Evolutionary conservation across 1,140 invertebrate genomes (phyloP).

Genomic region (Heliothis subflexa): DNA sequence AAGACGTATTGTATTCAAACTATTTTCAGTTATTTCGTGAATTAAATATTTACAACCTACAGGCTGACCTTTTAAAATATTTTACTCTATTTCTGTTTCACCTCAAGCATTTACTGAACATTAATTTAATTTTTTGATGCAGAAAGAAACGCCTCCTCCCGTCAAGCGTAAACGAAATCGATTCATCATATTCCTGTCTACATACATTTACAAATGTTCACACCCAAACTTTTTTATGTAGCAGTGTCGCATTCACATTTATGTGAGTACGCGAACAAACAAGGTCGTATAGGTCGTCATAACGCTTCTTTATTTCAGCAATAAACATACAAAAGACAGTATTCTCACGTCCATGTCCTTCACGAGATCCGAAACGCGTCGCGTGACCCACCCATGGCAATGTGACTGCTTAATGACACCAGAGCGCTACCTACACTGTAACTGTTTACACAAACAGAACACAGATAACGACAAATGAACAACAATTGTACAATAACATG

Average conservation of each 20-base stretch:
- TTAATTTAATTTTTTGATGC: conserved; percentile 6
- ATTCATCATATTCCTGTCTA: conserved; percentile 27
- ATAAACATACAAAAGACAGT: conserved; percentile 27
- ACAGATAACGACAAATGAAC: conserved; percentile 34
- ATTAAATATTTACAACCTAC: too few species aligned
- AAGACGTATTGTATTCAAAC: too few species aligned
- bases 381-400: conserved; percentile 37
- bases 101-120: not conserved
- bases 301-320: conserved; percentile 22
- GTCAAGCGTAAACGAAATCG: not conserved
- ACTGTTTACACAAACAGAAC: conserved; percentile 36
- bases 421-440: conserved; percentile 20
- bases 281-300: conserved; percentile 22
- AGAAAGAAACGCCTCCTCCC: not conserved
- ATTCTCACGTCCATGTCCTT: conserved; percentile 39
- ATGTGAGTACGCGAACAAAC: conserved; percentile 13
- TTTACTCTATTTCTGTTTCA: too few species aligned
- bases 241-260: not conserved
- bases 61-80: too few species aligned
- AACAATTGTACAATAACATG: conserved; percentile 39
- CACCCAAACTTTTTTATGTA: not conserved
- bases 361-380: conserved; percentile 36
- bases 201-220: conserved; percentile 26
- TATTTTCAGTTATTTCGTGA: too few species aligned
- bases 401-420: conserved; percentile 44